Evolutionary conservation across 2,797 vertebrate species (phyloP).

Genomic region (Spatula versicolor): DNA sequence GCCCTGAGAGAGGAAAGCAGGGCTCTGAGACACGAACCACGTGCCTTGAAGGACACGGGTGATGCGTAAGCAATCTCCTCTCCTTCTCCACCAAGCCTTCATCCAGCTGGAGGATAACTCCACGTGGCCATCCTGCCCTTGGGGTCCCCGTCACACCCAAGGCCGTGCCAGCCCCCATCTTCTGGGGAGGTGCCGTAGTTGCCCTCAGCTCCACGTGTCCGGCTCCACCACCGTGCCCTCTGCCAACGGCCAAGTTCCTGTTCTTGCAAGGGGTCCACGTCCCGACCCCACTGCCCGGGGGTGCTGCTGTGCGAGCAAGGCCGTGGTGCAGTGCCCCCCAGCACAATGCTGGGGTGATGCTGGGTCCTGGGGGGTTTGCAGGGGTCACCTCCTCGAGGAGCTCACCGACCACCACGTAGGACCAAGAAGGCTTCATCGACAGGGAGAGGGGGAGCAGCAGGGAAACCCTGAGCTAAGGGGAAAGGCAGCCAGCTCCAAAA

Average conservation of each 20-base stretch:
- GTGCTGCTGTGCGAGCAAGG: neutral
- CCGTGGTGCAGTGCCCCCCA: neutral
- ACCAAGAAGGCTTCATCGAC: fast-evolving
- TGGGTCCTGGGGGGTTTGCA: neutral
- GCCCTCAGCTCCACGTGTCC: neutral
- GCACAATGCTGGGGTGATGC: neutral
- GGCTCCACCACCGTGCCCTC: neutral
- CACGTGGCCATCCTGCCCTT: neutral
- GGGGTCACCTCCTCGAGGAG: neutral
- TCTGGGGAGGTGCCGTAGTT: neutral
- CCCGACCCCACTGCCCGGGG: fast-evolving
- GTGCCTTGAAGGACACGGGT: neutral
- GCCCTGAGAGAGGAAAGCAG: slow-evolving; percentile 70
- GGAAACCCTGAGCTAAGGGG: neutral
- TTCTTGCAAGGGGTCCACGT: neutral
- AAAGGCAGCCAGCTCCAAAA: neutral
- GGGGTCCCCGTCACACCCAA: neutral
- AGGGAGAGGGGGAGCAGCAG: neutral
- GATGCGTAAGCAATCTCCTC: neutral
- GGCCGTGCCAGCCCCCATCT: neutral
- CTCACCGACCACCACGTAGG: fast-evolving
- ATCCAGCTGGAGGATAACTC: neutral
- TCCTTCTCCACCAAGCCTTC: neutral
- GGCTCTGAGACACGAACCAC: neutral
- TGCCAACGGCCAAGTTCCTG: fast-evolving